Evolutionary conservation across 2,888 invertebrate genomes (phyloP), one percentile per base, ranked within the genome.

Genomic region (Tiliacea citrago): DNA sequence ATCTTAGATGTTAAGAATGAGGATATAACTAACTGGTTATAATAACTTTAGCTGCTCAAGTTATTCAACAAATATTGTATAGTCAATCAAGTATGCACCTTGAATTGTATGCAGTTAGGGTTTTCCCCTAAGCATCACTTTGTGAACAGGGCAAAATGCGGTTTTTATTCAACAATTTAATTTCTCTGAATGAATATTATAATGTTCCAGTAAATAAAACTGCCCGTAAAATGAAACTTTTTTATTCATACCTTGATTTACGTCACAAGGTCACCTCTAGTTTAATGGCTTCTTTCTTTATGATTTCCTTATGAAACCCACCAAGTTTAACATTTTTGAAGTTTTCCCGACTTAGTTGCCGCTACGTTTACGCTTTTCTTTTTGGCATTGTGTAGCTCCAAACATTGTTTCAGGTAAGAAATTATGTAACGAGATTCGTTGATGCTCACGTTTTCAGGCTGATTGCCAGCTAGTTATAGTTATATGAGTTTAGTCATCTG

Each of bases 201-300:
- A 29, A 12, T 47, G 63, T 67, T 55, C 63, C 47, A 72, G 69
- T 62, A 62, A 55, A 74, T 73, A 72, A 78, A 79, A 65, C 55
- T 49, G 67, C 65, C 63, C 16, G 12, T 68, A 53, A 49, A 82
- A 66, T 62, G 10, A 49, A 61, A 35, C 39, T 57, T 66, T 79
- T 75, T 73, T 73, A 76, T 79, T 67, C 60, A 65, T 24, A 81
- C 55, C 58, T 61, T 72, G 71, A 73, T 72, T 74, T 68, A 77
- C 68, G 60, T 45, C 35, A 24, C 79, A 85, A 84, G 86, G 83
- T 82, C 77, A 73, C 18, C 47, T 66, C 60, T 60, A 73, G 67
- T 74, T 57, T 65, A 73, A 65, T 76, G 58, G 49, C 49, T 58
- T 69, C 51, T 83, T 72, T 77, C 66, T 83, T 66, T 77, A 42